Evolutionary conservation across 2,888 invertebrate species (phyloP).

Genomic region (Tuberolachnus salignus): DNA sequence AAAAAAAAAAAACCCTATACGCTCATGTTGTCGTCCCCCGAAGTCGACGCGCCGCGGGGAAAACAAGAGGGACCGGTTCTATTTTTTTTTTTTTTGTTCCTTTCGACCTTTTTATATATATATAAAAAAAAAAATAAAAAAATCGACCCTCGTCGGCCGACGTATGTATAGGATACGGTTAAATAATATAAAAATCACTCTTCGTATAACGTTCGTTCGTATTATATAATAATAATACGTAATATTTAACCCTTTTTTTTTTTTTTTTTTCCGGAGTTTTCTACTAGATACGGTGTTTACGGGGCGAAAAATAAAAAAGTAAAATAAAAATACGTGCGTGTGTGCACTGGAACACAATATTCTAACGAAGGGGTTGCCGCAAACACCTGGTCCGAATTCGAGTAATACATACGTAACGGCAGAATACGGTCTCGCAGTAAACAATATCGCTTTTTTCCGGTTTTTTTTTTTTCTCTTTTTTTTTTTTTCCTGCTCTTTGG

Average conservation of each 20-base stretch:
- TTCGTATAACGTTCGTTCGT: conserved; percentile 42
- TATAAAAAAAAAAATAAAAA: too few relatives aligned
- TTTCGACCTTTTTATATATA: conserved; percentile 55
- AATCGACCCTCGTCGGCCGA: conserved; percentile 31
- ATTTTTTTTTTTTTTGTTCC: conserved; percentile 46
- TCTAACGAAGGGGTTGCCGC: conserved; percentile 46
- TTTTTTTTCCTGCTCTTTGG: not conserved
- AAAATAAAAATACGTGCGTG: not conserved
- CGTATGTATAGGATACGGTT: conserved; percentile 8
- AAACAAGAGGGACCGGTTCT: conserved; percentile 49
- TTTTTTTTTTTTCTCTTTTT: too few relatives aligned
- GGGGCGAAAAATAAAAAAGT: conserved; percentile 20
- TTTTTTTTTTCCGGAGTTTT: conserved; percentile 46
- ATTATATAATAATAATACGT: too few relatives aligned
- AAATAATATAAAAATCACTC: conserved; percentile 55
- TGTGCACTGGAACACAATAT: conserved; percentile 37
- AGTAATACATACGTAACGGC: too few relatives aligned
- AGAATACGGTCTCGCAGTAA: not conserved
- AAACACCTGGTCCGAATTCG: conserved; percentile 37
- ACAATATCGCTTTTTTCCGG: too few relatives aligned
- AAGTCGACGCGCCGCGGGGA: not conserved
- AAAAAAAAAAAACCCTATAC: conserved; percentile 6
- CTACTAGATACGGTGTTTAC: conserved; percentile 35
- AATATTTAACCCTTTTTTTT: conserved; percentile 55
- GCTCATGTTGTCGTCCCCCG: not conserved